These are phyloP conservation scores for Marmota flaviventris DNA, from an alignment of 2,113 vertebrate species.

Conservation along the genomic window DNA sequence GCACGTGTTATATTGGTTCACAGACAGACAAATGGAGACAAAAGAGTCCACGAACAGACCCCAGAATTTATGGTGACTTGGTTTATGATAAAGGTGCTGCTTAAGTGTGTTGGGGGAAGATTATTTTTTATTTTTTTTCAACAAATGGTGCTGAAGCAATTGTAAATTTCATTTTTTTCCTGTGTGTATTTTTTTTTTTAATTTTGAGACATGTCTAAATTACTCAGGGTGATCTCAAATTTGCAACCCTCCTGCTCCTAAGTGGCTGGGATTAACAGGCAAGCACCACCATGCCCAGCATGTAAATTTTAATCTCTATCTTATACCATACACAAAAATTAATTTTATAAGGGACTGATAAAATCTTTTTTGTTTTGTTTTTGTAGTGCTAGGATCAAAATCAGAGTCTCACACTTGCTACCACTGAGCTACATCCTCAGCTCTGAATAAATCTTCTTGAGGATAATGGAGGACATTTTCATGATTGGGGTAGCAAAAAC, in stretches of 20 bases:
- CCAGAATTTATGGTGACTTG: background rate
- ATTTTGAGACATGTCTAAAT: too few relatives aligned
- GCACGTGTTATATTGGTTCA: background rate
- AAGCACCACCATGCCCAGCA: too few relatives aligned
- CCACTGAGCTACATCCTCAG: background rate
- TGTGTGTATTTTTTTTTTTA: too few relatives aligned
- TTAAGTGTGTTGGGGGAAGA: background rate
- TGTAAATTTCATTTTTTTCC: background rate
- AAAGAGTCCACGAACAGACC: background rate
- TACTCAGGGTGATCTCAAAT: too few relatives aligned
- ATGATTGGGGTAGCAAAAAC: background rate
- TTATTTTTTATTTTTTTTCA: constrained; percentile 16
- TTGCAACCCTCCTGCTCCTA: too few relatives aligned
- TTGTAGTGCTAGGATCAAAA: background rate
- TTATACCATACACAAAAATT: background rate
- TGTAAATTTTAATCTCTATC: background rate
- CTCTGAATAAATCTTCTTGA: background rate
- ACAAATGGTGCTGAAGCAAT: background rate
- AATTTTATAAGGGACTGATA: background rate
- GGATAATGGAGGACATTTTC: background rate
- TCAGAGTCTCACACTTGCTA: background rate
- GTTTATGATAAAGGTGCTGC: background rate
- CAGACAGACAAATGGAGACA: background rate
- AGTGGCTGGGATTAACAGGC: too few relatives aligned
- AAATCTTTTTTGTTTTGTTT: background rate